phyloP scores from a whole-genome alignment of 2,113 vertebrate species.

The Oostethus manadensis region DNA sequence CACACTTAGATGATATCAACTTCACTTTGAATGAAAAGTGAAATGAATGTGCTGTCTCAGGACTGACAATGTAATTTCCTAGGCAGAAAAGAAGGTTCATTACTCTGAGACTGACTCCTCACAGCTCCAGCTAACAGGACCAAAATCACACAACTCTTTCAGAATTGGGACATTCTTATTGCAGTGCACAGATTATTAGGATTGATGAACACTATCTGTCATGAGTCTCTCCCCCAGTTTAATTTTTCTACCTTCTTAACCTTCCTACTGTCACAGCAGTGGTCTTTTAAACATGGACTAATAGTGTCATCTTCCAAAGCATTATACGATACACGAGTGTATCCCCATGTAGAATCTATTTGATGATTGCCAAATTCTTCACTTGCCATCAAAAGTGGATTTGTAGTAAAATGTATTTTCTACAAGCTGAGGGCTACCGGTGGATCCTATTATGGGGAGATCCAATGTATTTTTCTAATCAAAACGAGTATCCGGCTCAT shows the following conservation, averaged over 20 bases:
- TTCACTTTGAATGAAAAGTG: conserved; percentile 35
- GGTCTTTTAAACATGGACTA: conserved; percentile 43
- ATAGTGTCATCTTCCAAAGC: conserved; percentile 11
- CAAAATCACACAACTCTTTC: conserved; percentile 21
- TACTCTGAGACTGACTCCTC: conserved; percentile 19
- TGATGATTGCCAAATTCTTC: conserved; percentile 24
- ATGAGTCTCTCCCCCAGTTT: conserved; percentile 17
- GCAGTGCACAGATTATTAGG: conserved; percentile 29
- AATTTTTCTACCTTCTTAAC: conserved; percentile 23
- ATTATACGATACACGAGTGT: conserved; percentile 29
- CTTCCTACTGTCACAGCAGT: conserved; percentile 24
- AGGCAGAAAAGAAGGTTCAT: conserved; percentile 15
- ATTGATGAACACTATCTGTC: conserved; percentile 30
- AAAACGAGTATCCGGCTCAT: no score
- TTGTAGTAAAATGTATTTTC: no score
- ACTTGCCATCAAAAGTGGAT: background rate
- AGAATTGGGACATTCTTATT: conserved; percentile 20
- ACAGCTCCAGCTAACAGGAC: conserved; percentile 15
- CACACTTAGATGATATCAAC: conserved; percentile 14
- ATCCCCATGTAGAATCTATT: conserved; percentile 32
- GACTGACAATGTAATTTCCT: conserved; percentile 45
- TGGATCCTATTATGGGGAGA: no score
- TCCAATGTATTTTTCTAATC: no score
- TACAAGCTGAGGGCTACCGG: no score
- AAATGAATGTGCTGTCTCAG: conserved; percentile 34